phyloP scores from a whole-genome alignment of 1,140 invertebrate genomes.

The Mercenaria mercenaria region DNA sequence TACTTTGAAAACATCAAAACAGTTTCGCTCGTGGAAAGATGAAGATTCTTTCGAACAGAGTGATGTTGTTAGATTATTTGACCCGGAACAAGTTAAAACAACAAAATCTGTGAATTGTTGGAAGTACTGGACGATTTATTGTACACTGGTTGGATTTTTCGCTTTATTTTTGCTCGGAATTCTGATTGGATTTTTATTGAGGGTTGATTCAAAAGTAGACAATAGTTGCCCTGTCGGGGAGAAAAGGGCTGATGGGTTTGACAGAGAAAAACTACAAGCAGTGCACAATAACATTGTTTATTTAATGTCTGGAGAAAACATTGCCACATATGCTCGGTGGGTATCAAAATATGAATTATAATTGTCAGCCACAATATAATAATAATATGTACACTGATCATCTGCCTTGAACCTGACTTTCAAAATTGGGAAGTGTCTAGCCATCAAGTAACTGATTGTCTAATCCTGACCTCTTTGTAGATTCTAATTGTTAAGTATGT shows the following conservation, averaged over 20 bases:
- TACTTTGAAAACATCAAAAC: conserved; percentile 42
- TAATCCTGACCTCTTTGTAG: too few species aligned
- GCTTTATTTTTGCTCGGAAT: conserved; percentile 37
- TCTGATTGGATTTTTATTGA: conserved; percentile 44
- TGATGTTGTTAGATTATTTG: conserved; percentile 39
- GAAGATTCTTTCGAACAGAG: conserved; percentile 16
- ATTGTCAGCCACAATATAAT: too few species aligned
- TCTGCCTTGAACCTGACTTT: too few species aligned
- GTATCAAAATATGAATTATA: background rate
- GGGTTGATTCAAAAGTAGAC: conserved; percentile 21
- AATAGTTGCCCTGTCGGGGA: background rate
- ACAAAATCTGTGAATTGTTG: conserved; percentile 39
- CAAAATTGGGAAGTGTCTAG: too few species aligned
- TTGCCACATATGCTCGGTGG: background rate
- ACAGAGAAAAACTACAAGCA: conserved; percentile 16
- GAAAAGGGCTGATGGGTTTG: conserved; percentile 23
- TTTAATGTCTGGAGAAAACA: conserved; percentile 25
- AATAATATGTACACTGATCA: too few species aligned
- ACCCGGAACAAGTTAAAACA: conserved; percentile 2
- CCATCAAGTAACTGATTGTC: too few species aligned
- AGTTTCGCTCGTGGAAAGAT: conserved; percentile 47
- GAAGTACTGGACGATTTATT: conserved; percentile 36
- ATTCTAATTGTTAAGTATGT: too few species aligned
- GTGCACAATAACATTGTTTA: conserved; percentile 43
- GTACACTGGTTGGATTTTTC: conserved; percentile 36